Conservation (phyloP, 1,140 invertebrate species). For the Spodoptera frugiperda region DNA sequence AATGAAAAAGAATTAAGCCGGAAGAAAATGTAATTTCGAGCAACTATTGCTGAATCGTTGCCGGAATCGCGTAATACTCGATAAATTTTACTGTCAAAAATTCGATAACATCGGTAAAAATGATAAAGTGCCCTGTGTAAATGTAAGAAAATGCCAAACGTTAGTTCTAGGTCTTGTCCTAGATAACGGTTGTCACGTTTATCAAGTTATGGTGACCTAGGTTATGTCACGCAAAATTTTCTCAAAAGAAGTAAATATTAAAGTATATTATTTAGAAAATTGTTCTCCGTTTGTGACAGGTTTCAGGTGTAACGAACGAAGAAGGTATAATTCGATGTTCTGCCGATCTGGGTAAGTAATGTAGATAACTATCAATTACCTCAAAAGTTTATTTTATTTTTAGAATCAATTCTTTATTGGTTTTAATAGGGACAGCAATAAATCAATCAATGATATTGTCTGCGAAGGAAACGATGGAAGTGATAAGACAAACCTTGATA, state of each 20-base stretch:
- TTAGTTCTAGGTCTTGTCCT: conserved; percentile 20
- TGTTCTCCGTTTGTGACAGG: no score
- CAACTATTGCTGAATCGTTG: conserved; percentile 37
- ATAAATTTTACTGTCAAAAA: conserved; percentile 41
- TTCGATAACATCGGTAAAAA: conserved; percentile 20
- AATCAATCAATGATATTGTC: no score
- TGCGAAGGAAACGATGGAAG: no score
- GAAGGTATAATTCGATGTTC: no score
- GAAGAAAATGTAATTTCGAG: conserved; percentile 34
- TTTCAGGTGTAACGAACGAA: no score
- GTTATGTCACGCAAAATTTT: not conserved
- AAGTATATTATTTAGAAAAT: no score
- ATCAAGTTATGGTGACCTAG: not conserved
- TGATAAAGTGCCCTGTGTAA: conserved; percentile 27
- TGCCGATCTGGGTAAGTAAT: no score
- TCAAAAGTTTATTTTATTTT: no score
- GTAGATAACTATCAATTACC: no score
- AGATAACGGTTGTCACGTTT: conserved; percentile 13
- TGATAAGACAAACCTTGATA: conserved; percentile 86
- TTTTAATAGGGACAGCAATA: no score
- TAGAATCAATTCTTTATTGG: no score
- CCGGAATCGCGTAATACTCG: conserved; percentile 34
- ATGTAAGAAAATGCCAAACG: conserved; percentile 32
- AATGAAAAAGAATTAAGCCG: conserved; percentile 30
- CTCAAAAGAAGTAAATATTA: no score